These are phyloP conservation scores for Peromyscus attwateri DNA, from an alignment of 2,797 vertebrate species.

Conservation along the genomic window DNA sequence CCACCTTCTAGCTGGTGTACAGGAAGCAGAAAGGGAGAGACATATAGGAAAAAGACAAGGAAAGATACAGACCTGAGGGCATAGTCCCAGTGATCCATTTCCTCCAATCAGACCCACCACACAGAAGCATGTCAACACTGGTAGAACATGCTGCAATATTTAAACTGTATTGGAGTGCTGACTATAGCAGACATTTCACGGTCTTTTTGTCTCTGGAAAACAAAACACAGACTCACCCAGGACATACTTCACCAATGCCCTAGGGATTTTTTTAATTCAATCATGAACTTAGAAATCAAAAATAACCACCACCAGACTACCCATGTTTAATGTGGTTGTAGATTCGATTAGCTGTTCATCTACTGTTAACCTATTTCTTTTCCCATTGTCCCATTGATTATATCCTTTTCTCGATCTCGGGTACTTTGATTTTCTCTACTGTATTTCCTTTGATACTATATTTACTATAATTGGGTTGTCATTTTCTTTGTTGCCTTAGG, in stretches of 20 bases:
- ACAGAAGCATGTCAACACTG: background rate
- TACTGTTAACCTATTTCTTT: background rate
- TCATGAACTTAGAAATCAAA: background rate
- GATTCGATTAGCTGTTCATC: background rate
- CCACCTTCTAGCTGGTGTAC: background rate
- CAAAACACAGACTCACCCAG: background rate
- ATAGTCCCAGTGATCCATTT: background rate
- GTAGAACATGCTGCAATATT: background rate
- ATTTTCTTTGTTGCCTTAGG: slow-evolving; percentile 17
- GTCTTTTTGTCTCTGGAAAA: background rate
- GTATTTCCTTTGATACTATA: background rate
- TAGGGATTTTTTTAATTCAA: background rate
- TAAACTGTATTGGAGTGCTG: background rate
- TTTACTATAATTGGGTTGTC: background rate
- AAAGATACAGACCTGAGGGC: background rate
- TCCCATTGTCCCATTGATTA: background rate
- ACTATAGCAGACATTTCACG: background rate
- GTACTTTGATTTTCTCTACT: background rate
- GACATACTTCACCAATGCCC: background rate
- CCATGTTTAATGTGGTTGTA: background rate
- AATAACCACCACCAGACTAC: background rate
- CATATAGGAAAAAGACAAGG: background rate
- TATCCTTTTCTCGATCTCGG: background rate
- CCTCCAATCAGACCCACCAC: background rate
- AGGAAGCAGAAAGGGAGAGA: too few relatives aligned